Percentiles rank a stretch among this genome's conserved stretches.
These are phyloP conservation scores for Paramormyrops hopkinsi DNA, from an alignment of 2,797 vertebrate genomes.

Conservation along the genomic window DNA sequence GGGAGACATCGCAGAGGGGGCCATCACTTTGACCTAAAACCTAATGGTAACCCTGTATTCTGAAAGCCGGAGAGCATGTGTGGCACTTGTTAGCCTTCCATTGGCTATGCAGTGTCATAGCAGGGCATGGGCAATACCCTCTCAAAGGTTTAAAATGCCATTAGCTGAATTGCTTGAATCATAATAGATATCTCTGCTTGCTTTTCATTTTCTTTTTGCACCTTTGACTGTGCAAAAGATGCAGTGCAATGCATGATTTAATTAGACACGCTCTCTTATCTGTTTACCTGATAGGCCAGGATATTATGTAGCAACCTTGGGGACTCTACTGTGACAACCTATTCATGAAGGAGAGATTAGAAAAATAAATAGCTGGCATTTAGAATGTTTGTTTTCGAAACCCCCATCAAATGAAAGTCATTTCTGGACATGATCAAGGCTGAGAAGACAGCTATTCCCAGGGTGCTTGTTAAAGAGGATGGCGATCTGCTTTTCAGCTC, in stretches of 20 bases:
- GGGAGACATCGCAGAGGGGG: background rate
- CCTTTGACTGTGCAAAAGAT: background rate
- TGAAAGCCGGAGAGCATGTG: background rate
- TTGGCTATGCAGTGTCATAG: background rate
- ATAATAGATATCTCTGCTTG: background rate
- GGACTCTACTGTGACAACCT: slow-evolving; percentile 6
- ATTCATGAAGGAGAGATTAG: slow-evolving; percentile 11
- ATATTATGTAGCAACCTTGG: slow-evolving; percentile 4
- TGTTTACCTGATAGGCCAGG: slow-evolving; percentile 5
- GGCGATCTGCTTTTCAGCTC: background rate
- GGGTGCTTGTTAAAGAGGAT: background rate
- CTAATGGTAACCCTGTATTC: background rate
- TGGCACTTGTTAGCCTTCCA: background rate
- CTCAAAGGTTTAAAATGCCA: background rate
- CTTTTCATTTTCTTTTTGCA: slow-evolving; percentile 8
- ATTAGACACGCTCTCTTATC: slow-evolving; percentile 11
- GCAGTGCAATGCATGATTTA: background rate
- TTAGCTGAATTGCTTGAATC: background rate
- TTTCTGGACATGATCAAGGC: background rate
- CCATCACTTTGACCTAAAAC: background rate
- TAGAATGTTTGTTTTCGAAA: slow-evolving; percentile 16
- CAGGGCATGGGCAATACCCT: background rate
- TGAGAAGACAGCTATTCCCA: background rate
- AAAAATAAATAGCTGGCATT: slow-evolving; percentile 9
- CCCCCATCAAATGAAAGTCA: slow-evolving; percentile 7